Conservation (phyloP, 2,113 vertebrate genomes). For the Etheostoma cragini region DNA sequence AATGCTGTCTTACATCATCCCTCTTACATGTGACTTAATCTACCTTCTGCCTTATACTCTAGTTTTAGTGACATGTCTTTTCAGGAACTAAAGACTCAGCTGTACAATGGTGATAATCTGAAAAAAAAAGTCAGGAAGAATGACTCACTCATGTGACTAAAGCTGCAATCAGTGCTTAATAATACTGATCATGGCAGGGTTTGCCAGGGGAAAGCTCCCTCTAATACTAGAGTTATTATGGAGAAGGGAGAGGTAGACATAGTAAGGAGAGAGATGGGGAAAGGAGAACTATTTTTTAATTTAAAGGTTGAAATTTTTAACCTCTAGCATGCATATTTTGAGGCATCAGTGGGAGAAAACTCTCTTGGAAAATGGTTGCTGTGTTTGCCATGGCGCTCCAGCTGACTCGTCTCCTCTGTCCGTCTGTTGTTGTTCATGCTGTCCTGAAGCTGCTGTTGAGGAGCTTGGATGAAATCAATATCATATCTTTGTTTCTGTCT, state of each 20-base stretch:
- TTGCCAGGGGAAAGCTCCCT: constrained; percentile 15
- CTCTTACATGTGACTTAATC: background rate
- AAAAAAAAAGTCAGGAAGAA: constrained; percentile 3
- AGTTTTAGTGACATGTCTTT: background rate
- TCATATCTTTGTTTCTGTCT: constrained; percentile 5
- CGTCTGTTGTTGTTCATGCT: constrained; percentile 52
- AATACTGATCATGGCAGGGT: constrained; percentile 40
- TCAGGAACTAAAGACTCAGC: constrained; percentile 5
- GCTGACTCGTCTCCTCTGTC: constrained; percentile 61
- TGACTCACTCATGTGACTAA: background rate
- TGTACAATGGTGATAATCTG: constrained; percentile 28
- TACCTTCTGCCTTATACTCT: background rate
- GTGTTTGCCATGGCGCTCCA: constrained; percentile 47
- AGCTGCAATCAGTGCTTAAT: constrained; percentile 28
- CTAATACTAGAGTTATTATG: constrained; percentile 21
- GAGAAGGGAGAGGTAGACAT: background rate
- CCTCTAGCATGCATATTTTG: background rate
- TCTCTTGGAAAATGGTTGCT: constrained; percentile 37
- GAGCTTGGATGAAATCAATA: constrained; percentile 30
- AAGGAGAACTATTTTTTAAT: background rate
- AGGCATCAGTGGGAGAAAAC: constrained; percentile 24
- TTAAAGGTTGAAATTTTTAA: constrained; percentile 3
- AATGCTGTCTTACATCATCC: background rate
- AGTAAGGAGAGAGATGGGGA: background rate
- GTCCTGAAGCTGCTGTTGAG: constrained; percentile 31